Percentiles rank a stretch among this genome's conserved stretches.
phyloP scores from a whole-genome alignment of 1,140 invertebrate genomes.

The Branchinecta lynchi region DNA sequence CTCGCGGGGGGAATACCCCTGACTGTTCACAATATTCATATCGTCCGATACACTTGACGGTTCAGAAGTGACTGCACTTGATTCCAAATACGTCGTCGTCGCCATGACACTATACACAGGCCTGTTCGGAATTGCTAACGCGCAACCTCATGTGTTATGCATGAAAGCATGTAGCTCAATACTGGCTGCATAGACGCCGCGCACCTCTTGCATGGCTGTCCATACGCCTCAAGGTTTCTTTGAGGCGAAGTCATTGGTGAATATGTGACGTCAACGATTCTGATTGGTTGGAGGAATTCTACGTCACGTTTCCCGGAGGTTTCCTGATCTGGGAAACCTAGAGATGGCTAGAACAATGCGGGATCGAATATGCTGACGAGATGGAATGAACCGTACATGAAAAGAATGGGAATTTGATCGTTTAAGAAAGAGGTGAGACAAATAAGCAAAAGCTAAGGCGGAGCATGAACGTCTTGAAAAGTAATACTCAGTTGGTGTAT shows the following conservation, averaged over 20 bases:
- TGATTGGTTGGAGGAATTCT: not conserved
- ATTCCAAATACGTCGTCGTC: conserved; percentile 19
- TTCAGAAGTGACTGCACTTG: conserved; percentile 20
- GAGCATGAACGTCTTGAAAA: too few species aligned
- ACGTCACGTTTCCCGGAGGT: not conserved
- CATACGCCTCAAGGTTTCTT: not conserved
- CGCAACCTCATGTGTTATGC: conserved; percentile 21
- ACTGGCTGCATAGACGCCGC: not conserved
- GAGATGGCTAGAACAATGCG: too few species aligned
- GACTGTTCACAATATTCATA: conserved; percentile 20
- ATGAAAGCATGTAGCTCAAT: conserved; percentile 14
- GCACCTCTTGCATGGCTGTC: not conserved
- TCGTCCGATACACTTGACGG: conserved; percentile 20
- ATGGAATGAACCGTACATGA: too few species aligned
- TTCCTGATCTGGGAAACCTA: not conserved
- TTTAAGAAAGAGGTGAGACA: too few species aligned
- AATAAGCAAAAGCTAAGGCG: too few species aligned
- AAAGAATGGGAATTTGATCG: too few species aligned
- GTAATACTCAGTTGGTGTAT: too few species aligned
- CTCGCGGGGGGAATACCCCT: conserved; percentile 20
- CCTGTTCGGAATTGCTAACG: conserved; percentile 21
- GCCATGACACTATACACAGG: conserved; percentile 19
- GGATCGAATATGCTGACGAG: too few species aligned
- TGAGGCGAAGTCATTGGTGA: not conserved
- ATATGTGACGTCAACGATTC: not conserved